These are phyloP conservation scores for Hypercompe scribonia DNA, from an alignment of 2,888 invertebrate genomes.

Conservation along the genomic window DNA sequence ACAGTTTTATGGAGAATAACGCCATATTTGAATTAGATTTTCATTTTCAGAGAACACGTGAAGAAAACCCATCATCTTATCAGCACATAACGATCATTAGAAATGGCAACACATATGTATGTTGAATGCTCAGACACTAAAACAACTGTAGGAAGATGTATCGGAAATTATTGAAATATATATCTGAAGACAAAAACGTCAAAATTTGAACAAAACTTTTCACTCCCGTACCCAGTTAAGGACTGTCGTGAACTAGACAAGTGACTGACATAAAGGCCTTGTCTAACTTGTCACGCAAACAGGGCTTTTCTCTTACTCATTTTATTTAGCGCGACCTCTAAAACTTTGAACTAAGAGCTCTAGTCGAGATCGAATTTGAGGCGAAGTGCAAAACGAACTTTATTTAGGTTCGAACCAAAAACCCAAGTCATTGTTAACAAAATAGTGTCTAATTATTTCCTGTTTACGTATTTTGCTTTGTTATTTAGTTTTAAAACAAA, in stretches of 20 bases:
- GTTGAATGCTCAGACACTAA: background rate
- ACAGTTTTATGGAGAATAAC: background rate
- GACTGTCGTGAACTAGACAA: slow-evolving; percentile 44
- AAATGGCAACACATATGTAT: background rate
- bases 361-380: background rate
- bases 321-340: slow-evolving; percentile 59
- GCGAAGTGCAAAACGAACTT: background rate
- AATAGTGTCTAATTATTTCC: background rate
- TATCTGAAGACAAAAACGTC: background rate
- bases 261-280: slow-evolving; percentile 58
- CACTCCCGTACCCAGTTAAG: slow-evolving; percentile 31
- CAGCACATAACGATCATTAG: background rate
- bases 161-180: background rate
- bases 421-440: background rate
- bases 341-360: slow-evolving; percentile 47
- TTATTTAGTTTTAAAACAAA: too few species aligned
- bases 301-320: slow-evolving; percentile 69
- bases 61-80: background rate
- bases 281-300: slow-evolving; percentile 55
- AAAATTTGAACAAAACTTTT: slow-evolving; percentile 21
- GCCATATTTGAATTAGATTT: background rate
- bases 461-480: background rate
- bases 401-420: background rate
- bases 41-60: background rate
- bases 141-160: background rate